These are phyloP conservation scores for Pterobdella sp. DNA, from an alignment of 2,888 invertebrate species.

Conservation along the genomic window DNA sequence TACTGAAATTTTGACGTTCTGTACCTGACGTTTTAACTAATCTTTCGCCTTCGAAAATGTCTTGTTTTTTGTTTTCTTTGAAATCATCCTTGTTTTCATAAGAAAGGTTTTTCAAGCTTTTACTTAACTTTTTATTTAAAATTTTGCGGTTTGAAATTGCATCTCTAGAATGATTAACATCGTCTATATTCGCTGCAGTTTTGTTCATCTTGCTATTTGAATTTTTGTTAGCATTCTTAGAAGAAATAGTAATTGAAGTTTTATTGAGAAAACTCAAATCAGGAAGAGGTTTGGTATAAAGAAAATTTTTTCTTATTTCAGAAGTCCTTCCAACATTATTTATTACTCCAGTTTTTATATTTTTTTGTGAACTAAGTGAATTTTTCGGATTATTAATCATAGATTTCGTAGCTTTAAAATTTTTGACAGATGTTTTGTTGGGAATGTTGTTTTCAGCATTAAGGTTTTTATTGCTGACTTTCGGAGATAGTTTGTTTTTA, in stretches of 20 bases:
- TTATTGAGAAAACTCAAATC: conserved; percentile 38
- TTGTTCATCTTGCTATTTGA: neutral
- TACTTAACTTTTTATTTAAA: neutral
- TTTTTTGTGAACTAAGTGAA: neutral
- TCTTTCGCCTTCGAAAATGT: neutral
- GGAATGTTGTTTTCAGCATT: neutral
- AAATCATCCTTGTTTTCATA: neutral
- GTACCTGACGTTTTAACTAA: neutral
- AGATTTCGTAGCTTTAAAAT: neutral
- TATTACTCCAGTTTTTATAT: neutral
- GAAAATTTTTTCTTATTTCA: conserved; percentile 7
- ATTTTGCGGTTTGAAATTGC: neutral
- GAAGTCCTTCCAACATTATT: neutral
- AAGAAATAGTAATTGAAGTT: neutral
- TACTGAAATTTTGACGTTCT: neutral
- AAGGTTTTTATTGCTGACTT: neutral
- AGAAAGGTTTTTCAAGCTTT: neutral
- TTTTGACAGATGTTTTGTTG: neutral
- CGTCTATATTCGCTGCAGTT: neutral
- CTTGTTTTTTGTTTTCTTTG: neutral
- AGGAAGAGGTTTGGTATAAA: conserved; percentile 34
- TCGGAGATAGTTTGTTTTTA: neutral
- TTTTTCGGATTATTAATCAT: neutral
- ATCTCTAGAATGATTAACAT: neutral
- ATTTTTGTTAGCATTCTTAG: neutral